phyloP scores from a whole-genome alignment of 2,113 vertebrate genomes.

The Sinosuthora webbiana region DNA sequence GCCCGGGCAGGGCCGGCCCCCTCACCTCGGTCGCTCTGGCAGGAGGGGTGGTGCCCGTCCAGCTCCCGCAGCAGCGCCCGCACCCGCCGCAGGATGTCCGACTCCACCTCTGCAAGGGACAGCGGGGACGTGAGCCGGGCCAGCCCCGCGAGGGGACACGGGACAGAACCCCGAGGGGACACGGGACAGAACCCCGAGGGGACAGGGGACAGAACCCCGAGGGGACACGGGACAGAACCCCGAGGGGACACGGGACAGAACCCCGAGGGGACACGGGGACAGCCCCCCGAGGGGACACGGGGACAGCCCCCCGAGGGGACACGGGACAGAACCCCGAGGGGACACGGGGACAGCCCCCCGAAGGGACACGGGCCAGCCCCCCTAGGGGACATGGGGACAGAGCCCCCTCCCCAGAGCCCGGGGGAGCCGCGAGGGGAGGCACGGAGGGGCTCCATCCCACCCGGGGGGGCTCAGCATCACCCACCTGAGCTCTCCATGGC shows the following conservation, averaged over 20 bases:
- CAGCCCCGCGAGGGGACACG: no score
- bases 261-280: no score
- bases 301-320: no score
- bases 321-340: no score
- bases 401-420: background rate
- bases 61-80: conserved; percentile 84
- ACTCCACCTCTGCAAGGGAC: conserved; percentile 70
- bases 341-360: no score
- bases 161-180: no score
- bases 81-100: conserved; percentile 85
- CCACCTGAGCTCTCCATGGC: conserved; percentile 58
- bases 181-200: no score
- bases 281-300: background rate
- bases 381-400: no score
- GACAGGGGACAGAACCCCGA: no score
- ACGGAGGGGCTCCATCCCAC: background rate
- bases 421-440: fast-evolving
- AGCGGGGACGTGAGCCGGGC: background rate
- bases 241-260: no score
- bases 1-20: fast-evolving
- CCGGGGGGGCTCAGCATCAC: background rate
- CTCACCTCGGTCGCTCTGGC: conserved; percentile 75
- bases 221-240: no score
- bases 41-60: conserved; percentile 62
- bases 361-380: no score